Conservation (phyloP, 1,140 invertebrate species). For the Drosophila tristis region DNA sequence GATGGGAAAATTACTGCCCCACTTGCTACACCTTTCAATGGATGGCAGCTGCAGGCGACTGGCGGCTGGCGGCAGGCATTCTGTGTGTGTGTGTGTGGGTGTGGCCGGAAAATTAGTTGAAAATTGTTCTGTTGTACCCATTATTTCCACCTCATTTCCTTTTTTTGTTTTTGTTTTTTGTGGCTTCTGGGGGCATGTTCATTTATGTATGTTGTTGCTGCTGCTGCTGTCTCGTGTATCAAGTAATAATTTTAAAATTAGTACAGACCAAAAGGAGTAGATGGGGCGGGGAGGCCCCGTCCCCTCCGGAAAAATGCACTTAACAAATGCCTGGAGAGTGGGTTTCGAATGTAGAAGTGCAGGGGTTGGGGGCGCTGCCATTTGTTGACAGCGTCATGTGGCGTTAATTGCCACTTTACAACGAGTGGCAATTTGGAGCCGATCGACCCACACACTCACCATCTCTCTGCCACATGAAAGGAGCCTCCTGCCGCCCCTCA, state of each 20-base stretch:
- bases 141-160: not conserved
- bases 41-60: too few species aligned
- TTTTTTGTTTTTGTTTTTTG: too few species aligned
- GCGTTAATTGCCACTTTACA: constrained; percentile 67
- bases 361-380: constrained; percentile 11
- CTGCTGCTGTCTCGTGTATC: constrained; percentile 25
- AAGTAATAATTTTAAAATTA: constrained; percentile 45
- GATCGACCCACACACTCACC: constrained; percentile 37
- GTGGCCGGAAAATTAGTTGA: not conserved
- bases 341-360: too few species aligned
- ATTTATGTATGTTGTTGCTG: not conserved
- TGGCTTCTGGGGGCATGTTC: not conserved
- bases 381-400: constrained; percentile 66
- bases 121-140: constrained; percentile 5
- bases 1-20: too few species aligned
- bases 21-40: too few species aligned
- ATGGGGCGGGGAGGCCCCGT: not conserved
- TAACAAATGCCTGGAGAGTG: constrained; percentile 41
- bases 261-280: not conserved
- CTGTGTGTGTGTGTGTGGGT: too few species aligned
- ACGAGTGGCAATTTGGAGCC: constrained; percentile 62
- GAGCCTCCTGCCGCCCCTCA: not conserved
- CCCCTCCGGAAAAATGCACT: constrained; percentile 45
- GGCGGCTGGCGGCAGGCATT: too few species aligned
- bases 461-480: not conserved